These are phyloP conservation scores for Polydrusus cervinus DNA, from an alignment of 2,888 invertebrate species.

Conservation along the genomic window DNA sequence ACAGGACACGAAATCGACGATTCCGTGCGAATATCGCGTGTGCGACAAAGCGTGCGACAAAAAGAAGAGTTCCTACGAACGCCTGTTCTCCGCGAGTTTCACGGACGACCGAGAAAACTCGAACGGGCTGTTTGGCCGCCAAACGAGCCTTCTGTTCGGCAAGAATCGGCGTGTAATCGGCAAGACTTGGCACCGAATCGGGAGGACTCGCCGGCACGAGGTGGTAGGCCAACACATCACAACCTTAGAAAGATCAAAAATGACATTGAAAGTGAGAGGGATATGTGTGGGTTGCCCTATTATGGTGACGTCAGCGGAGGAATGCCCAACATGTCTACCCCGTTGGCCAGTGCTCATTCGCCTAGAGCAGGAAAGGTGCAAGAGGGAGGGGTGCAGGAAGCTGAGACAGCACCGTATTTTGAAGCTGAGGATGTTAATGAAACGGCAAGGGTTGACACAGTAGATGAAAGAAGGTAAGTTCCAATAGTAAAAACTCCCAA, in stretches of 20 bases:
- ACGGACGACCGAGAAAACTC: constrained; percentile 85
- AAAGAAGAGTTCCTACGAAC: constrained; percentile 92
- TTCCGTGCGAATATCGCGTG: constrained; percentile 80
- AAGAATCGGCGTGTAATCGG: constrained; percentile 67
- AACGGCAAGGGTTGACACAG: constrained; percentile 23
- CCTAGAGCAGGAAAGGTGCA: constrained; percentile 56
- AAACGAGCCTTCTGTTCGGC: constrained; percentile 59
- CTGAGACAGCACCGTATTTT: constrained; percentile 46
- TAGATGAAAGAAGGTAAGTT: constrained; percentile 50
- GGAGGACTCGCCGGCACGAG: constrained; percentile 61
- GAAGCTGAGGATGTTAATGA: constrained; percentile 35
- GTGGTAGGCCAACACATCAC: constrained; percentile 71
- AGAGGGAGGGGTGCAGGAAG: constrained; percentile 40
- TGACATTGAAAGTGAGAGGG: constrained; percentile 70
- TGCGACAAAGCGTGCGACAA: constrained; percentile 89
- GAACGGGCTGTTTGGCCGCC: constrained; percentile 83
- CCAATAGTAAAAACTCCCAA: too few species aligned
- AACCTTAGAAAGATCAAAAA: constrained; percentile 72
- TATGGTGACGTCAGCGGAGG: constrained; percentile 43
- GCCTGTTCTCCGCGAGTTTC: constrained; percentile 81
- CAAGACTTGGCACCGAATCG: constrained; percentile 19
- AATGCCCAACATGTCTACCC: constrained; percentile 37
- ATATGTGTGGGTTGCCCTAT: constrained; percentile 53
- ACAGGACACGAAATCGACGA: constrained; percentile 81
- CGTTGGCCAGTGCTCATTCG: constrained; percentile 41